Evolutionary conservation across 2,113 vertebrate genomes (phyloP), one percentile per base, ranked within the genome.

Genomic region (Lucifuga dentata): DNA sequence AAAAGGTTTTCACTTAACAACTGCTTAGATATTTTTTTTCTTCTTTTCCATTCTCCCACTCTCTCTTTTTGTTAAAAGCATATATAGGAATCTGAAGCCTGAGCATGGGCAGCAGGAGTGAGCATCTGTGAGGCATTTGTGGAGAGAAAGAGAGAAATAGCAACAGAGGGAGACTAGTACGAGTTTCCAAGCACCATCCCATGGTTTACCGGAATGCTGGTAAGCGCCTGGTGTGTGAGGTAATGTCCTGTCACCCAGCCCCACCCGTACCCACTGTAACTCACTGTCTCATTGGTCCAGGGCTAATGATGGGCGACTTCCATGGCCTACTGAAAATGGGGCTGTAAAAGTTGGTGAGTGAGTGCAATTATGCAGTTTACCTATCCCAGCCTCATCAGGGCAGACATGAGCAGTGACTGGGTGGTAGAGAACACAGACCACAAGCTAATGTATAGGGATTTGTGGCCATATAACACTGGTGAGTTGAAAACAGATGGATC

Each of bases 51-150:
- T 32, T 61, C 52, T 12, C 21, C 5, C 32, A 17, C 19, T 8
- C 20, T n/a, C 35, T 45, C 15, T 29, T 7, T 29, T 7, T 29
- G 3, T 29, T 7, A 68, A 76, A 38, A 3, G 26, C 32, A 55
- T 41, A 36, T 21, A 52, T 16, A 38, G 11, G 36, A 44, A 52
- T 73, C 23, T 29, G 64, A 68, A 72, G 40, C 59, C 58, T 26
- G 32, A 23, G 61, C 44, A 46, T 16, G 57, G 72, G 55, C 61
- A 61, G 72, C 69, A 62, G 67, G 29, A 68, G 73, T 55, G 62
- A 87, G 86, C 91, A 91, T 91, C 88, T 92, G 91, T 75, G 84
- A 88, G 83, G 80, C 83, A 92, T 93, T 91, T 91, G 83, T 79
- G 71, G 70, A 81, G 66, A 76, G 73, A 73, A 61, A 72, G 48